Conservation (phyloP, 2,888 invertebrate species). For the Drosophila gaucha region DNA sequence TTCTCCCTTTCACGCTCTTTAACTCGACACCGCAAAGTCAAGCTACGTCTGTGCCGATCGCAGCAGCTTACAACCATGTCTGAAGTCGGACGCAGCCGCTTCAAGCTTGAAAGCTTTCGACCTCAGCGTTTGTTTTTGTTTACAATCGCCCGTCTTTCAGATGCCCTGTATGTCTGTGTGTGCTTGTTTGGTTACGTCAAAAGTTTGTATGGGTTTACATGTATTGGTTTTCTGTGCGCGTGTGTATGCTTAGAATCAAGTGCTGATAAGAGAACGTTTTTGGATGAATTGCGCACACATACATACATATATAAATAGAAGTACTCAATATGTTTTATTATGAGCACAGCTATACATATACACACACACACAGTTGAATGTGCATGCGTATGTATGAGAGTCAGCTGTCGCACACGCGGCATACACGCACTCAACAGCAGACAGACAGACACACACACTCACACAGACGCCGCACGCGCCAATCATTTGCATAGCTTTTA, state of each 20-base stretch:
- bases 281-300: background rate
- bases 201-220: background rate
- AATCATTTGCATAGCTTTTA: slow-evolving; percentile 24
- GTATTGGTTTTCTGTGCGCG: background rate
- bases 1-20: background rate
- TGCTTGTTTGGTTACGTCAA: slow-evolving; percentile 6
- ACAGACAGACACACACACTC: background rate
- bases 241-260: background rate
- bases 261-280: slow-evolving; percentile 27
- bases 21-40: background rate
- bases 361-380: background rate
- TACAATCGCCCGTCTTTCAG: slow-evolving; percentile 39
- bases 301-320: background rate
- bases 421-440: slow-evolving; percentile 9
- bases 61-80: no score
- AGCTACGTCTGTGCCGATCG: background rate
- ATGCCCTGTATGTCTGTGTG: slow-evolving; percentile 19
- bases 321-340: background rate
- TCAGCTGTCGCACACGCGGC: slow-evolving; percentile 31
- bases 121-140: slow-evolving; percentile 26
- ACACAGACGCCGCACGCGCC: slow-evolving; percentile 22
- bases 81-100: no score
- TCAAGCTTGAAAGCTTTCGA: slow-evolving; percentile 22
- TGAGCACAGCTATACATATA: no score
- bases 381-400: background rate